Evolutionary conservation across 35 echinoderm and acorn worm genomes (phyloP).

Genomic region (Heliocidaris erythrogramma): DNA sequence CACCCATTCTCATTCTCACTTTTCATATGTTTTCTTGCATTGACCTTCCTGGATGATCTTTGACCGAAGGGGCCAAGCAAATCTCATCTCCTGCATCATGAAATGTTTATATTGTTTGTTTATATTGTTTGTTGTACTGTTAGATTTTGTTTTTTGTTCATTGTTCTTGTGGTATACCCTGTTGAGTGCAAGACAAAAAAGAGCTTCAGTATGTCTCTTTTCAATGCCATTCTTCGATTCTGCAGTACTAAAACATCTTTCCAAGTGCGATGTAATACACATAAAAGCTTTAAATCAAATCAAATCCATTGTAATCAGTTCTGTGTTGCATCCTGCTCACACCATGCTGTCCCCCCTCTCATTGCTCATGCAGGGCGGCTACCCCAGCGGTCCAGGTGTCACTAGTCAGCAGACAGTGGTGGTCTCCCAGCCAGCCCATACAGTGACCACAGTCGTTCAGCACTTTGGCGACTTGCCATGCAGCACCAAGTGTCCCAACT

Average conservation of each 20-base stretch:
- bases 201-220: no score
- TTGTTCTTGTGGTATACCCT: no score
- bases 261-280: not conserved
- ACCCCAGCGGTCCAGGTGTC: conserved; percentile 41
- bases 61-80: not conserved
- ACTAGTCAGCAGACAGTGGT: conserved; percentile 57
- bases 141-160: no score
- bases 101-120: not conserved
- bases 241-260: no score
- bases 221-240: no score
- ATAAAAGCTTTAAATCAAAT: not conserved
- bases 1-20: no score
- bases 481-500: conserved; percentile 79
- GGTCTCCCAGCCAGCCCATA: conserved; percentile 43
- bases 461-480: conserved; percentile 70
- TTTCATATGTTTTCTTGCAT: no score
- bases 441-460: conserved; percentile 54
- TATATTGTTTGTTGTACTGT: no score
- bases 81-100: not conserved
- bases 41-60: not conserved
- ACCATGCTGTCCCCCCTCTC: not conserved
- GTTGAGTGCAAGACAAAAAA: no score
- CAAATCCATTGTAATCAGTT: not conserved
- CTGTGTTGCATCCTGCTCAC: not conserved
- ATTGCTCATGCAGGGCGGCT: conserved; percentile 38